Percentiles rank a stretch among this genome's conserved stretches.
These are phyloP conservation scores for Bombus confusus DNA, from an alignment of 1,140 invertebrate species.

Conservation along the genomic window DNA sequence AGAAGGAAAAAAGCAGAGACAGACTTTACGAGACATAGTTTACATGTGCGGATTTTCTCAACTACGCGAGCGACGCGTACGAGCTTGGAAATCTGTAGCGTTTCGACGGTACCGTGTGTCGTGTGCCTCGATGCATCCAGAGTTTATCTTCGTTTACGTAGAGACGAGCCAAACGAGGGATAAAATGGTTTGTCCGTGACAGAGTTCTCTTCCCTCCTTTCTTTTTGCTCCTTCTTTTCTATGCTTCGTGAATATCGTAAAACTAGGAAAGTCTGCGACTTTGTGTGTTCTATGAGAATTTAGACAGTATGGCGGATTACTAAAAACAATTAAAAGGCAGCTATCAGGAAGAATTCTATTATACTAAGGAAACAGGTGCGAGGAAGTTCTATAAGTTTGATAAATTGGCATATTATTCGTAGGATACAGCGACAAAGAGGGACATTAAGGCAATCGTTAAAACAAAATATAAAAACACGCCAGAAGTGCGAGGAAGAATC, in stretches of 20 bases:
- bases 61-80: background rate
- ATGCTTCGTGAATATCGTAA: background rate
- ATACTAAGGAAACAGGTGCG: background rate
- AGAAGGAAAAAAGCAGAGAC: background rate
- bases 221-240: background rate
- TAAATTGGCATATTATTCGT: background rate
- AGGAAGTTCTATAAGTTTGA: background rate
- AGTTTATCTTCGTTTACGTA: background rate
- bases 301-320: background rate
- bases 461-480: background rate
- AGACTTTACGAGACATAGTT: background rate
- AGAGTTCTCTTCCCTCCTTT: background rate
- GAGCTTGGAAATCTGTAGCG: background rate
- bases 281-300: background rate
- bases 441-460: background rate
- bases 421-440: background rate
- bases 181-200: background rate
- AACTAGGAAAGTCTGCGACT: background rate
- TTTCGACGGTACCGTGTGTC: background rate
- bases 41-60: constrained; percentile 10
- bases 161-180: background rate
- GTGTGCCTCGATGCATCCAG: background rate
- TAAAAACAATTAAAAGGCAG: background rate
- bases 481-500: background rate
- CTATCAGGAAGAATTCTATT: background rate